phyloP scores from a whole-genome alignment of 2,113 vertebrate genomes.

The Arizona elegans region DNA sequence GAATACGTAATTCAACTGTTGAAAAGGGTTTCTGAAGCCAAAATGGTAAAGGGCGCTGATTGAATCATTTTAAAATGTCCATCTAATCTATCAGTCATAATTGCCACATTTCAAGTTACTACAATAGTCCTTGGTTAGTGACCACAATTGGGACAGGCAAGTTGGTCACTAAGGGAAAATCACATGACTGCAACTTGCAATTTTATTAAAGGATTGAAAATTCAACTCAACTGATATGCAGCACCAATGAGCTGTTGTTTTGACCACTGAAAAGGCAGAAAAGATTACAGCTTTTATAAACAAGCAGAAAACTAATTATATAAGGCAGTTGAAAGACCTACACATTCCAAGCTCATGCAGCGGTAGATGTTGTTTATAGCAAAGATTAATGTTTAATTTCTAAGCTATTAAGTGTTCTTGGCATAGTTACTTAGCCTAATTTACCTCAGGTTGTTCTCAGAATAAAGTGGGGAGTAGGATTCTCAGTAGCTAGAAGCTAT shows the following conservation, averaged over 20 bases:
- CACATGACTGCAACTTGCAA: neutral
- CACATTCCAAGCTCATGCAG: neutral
- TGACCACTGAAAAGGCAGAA: neutral
- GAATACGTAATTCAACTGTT: neutral
- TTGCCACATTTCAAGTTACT: neutral
- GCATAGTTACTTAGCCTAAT: neutral
- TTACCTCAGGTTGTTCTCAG: neutral
- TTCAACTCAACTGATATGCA: neutral
- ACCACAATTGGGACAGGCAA: neutral
- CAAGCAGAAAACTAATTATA: neutral
- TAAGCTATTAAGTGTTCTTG: neutral
- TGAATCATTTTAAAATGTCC: neutral
- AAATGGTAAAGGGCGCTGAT: neutral
- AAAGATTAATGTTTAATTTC: neutral
- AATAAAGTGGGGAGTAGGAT: neutral
- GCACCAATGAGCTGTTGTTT: neutral
- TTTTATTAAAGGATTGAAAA: neutral
- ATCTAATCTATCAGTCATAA: neutral
- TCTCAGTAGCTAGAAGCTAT: neutral
- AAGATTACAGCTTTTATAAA: neutral
- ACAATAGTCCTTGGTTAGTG: neutral
- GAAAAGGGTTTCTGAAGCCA: neutral
- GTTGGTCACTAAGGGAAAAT: neutral
- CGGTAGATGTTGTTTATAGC: neutral
- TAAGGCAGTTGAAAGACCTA: neutral